Percentiles rank a stretch among this genome's conserved stretches.
These are phyloP conservation scores for Machimus rusticus DNA, from an alignment of 2,888 invertebrate genomes.

Conservation along the genomic window DNA sequence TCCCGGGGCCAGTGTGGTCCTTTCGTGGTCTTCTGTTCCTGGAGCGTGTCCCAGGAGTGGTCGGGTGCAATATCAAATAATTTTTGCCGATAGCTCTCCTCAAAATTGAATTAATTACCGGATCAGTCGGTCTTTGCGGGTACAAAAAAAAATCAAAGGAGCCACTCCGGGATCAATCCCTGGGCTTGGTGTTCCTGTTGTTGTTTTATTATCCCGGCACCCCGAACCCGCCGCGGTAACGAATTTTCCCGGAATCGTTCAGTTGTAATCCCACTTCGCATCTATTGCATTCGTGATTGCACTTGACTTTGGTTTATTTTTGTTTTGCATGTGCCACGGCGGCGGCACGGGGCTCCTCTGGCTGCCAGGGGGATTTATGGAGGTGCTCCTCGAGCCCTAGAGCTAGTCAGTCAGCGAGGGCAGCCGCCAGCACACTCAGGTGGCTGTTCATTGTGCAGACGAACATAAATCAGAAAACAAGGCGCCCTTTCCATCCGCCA, in stretches of 20 bases:
- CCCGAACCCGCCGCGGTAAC: not conserved
- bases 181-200: too few species aligned
- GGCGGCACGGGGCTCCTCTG: not conserved
- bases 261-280: conserved; percentile 44
- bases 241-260: not conserved
- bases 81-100: not conserved
- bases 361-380: not conserved
- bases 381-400: not conserved
- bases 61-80: conserved; percentile 18
- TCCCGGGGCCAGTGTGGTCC: not conserved
- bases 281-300: conserved; percentile 47
- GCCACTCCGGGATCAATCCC: not conserved
- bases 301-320: conserved; percentile 42
- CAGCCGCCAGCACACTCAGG: conserved; percentile 24
- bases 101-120: conserved; percentile 39
- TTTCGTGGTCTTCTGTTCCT: not conserved
- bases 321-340: not conserved
- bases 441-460: conserved; percentile 30
- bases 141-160: conserved; percentile 26
- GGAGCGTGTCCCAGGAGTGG: not conserved
- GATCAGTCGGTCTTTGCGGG: conserved; percentile 2
- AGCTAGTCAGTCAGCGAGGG: not conserved
- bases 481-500: not conserved
- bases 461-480: conserved; percentile 28
- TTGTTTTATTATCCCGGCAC: conserved; percentile 1